These are phyloP conservation scores for Nixonia krombeini DNA, from an alignment of 1,140 invertebrate species.

Conservation along the genomic window DNA sequence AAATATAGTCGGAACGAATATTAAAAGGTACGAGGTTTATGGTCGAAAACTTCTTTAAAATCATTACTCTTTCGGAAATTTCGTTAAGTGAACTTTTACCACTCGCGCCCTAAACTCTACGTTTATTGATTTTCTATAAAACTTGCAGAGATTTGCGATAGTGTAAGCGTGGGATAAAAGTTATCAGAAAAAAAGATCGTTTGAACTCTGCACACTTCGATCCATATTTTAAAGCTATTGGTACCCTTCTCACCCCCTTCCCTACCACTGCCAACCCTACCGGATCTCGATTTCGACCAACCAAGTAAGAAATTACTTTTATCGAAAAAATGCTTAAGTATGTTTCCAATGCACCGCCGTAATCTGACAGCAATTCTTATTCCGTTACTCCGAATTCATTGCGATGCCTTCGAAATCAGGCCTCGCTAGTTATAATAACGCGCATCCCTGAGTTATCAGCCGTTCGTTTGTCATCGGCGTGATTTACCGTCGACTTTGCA, in stretches of 20 bases:
- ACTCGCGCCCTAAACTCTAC: constrained; percentile 34
- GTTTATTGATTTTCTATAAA: constrained; percentile 49
- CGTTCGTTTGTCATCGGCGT: no score
- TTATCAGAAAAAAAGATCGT: constrained; percentile 47
- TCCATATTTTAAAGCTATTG: constrained; percentile 45
- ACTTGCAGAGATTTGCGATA: constrained; percentile 47
- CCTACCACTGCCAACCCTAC: no score
- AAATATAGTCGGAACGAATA: constrained; percentile 6
- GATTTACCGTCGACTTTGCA: no score
- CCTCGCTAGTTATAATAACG: no score
- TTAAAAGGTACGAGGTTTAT: constrained; percentile 25
- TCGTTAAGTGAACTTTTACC: constrained; percentile 45
- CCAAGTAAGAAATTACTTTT: constrained; percentile 44
- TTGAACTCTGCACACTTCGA: constrained; percentile 41
- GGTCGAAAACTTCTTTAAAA: constrained; percentile 27
- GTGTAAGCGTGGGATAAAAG: constrained; percentile 48
- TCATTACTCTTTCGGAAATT: constrained; percentile 41
- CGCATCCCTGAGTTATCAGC: no score
- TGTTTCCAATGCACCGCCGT: constrained; percentile 22
- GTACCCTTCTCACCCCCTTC: no score
- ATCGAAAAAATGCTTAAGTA: constrained; percentile 36
- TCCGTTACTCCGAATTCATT: constrained; percentile 24
- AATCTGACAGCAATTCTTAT: constrained; percentile 32
- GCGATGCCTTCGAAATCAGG: constrained; percentile 10
- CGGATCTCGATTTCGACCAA: constrained; percentile 42